These are phyloP conservation scores for Phyllotreta cruciferae DNA, from an alignment of 2,888 invertebrate species.

Conservation along the genomic window DNA sequence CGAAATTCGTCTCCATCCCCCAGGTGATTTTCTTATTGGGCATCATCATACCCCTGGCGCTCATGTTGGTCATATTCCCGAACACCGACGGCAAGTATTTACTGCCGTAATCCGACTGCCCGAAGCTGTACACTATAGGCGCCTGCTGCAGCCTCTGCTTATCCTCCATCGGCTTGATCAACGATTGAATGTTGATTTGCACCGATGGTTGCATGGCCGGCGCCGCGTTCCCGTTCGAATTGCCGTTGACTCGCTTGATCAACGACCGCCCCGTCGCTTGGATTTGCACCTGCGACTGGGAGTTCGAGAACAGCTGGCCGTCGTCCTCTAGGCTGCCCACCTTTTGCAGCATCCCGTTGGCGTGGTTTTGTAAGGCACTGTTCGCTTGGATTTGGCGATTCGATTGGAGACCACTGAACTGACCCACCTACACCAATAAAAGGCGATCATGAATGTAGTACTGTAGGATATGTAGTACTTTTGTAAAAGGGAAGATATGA, in stretches of 20 bases:
- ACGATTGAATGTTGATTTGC: constrained; percentile 57
- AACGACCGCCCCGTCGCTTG: constrained; percentile 43
- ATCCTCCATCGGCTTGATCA: constrained; percentile 56
- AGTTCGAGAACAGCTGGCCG: constrained; percentile 5
- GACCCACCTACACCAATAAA: constrained; percentile 52
- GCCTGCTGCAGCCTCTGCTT: constrained; percentile 54
- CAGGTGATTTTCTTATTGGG: constrained; percentile 51
- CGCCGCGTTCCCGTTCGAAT: constrained; percentile 22
- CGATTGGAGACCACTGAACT: constrained; percentile 50
- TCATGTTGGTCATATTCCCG: constrained; percentile 50
- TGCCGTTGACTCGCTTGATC: constrained; percentile 37
- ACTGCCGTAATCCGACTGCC: constrained; percentile 55
- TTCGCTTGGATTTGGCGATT: constrained; percentile 46
- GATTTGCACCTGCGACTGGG: constrained; percentile 39
- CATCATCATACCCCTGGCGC: constrained; percentile 33
- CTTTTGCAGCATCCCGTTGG: constrained; percentile 44
- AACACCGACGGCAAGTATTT: constrained; percentile 51
- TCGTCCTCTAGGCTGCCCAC: constrained; percentile 27
- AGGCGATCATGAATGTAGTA: neutral
- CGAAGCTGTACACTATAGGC: constrained; percentile 58
- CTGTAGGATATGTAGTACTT: neutral
- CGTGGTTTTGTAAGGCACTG: constrained; percentile 43
- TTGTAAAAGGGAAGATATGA: neutral
- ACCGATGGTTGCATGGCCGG: constrained; percentile 57
- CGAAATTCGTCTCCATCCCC: constrained; percentile 53